phyloP scores from a whole-genome alignment of 1,140 invertebrate genomes.

The Cryptotermes secundus region DNA sequence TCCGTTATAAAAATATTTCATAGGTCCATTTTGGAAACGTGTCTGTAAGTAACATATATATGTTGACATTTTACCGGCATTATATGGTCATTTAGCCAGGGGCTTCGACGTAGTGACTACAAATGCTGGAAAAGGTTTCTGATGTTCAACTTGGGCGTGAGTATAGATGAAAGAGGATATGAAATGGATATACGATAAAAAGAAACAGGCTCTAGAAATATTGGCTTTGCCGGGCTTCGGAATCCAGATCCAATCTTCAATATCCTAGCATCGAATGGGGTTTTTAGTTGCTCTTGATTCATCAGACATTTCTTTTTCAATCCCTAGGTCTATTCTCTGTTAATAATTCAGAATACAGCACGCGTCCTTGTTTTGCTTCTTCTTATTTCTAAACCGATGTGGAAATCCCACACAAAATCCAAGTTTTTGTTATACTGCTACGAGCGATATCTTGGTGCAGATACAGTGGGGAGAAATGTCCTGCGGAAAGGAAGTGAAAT shows the following conservation, averaged over 20 bases:
- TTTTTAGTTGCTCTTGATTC: not conserved
- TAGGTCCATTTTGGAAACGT: not conserved
- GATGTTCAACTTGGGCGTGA: not conserved
- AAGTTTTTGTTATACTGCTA: not conserved
- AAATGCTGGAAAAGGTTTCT: not conserved
- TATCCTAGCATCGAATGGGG: not conserved
- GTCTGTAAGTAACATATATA: not conserved
- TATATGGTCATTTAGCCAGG: not conserved
- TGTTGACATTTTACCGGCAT: not conserved
- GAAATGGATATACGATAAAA: constrained; percentile 12
- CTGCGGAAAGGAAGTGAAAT: constrained; percentile 3
- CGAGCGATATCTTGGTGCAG: too few relatives aligned
- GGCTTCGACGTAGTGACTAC: not conserved
- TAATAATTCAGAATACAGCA: constrained; percentile 2
- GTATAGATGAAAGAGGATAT: not conserved
- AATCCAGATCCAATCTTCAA: constrained; percentile 1
- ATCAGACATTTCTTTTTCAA: not conserved
- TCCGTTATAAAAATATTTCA: not conserved
- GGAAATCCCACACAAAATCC: constrained; percentile 3
- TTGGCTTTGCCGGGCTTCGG: not conserved
- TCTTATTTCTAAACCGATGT: not conserved
- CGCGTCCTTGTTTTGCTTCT: not conserved
- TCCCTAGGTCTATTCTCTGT: not conserved
- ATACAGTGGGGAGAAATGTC: not conserved
- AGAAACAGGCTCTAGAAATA: not conserved